Evolutionary conservation across 2,888 invertebrate genomes (phyloP).

Genomic region (Plebejus anna): DNA sequence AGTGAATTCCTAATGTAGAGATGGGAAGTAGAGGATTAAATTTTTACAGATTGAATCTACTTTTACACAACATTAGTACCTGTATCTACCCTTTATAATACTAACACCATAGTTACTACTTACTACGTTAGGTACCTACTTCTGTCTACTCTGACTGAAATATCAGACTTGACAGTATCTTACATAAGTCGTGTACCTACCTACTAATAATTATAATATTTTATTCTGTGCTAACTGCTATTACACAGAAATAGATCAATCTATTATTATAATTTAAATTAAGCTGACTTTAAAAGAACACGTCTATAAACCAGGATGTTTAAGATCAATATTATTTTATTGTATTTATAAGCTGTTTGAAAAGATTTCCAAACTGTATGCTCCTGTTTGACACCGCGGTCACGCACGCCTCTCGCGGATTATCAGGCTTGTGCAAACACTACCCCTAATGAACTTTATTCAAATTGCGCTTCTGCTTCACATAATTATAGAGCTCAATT

Average conservation of each 20-base stretch:
- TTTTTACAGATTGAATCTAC: neutral
- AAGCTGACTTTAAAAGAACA: neutral
- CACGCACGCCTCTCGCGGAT: constrained; percentile 65
- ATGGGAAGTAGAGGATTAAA: neutral
- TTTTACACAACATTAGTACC: neutral
- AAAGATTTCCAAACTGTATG: constrained; percentile 55
- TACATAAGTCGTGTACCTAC: no score
- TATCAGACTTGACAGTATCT: no score
- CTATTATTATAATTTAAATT: neutral
- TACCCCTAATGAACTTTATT: constrained; percentile 56
- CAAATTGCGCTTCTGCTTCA: constrained; percentile 50
- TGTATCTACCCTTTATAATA: no score
- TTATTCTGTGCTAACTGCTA: no score
- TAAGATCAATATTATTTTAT: neutral
- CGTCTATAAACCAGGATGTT: neutral
- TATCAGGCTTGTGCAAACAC: constrained; percentile 57
- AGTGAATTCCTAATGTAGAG: neutral
- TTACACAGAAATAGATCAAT: no score
- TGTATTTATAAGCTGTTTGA: constrained; percentile 24
- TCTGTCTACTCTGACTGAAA: no score
- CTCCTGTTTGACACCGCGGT: constrained; percentile 51
- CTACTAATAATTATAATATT: no score
- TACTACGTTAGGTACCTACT: no score
- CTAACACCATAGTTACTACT: no score
- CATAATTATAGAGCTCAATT: constrained; percentile 43